phyloP scores from a whole-genome alignment of 2,113 vertebrate species.

The Meles meles region DNA sequence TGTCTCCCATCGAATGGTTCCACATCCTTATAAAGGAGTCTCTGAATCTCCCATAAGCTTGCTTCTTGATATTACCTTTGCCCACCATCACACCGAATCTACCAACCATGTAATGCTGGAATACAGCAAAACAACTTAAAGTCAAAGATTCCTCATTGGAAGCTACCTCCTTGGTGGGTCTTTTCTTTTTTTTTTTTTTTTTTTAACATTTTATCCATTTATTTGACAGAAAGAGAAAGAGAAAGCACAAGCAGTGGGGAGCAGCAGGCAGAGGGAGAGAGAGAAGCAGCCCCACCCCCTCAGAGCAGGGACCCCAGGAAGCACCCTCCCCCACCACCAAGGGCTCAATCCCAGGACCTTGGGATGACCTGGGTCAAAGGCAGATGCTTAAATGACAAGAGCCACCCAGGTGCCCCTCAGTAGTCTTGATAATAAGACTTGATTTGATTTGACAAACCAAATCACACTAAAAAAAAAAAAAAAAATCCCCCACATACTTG shows the following conservation, averaged over 20 bases:
- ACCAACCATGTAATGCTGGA: neutral
- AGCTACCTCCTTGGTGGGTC: neutral
- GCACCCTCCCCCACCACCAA: too few species aligned
- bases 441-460: neutral
- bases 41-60: too few species aligned
- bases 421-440: neutral
- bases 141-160: neutral
- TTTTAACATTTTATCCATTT: too few species aligned
- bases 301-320: too few species aligned
- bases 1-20: neutral
- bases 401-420: neutral
- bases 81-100: neutral
- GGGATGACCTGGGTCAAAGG: too few species aligned
- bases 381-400: too few species aligned
- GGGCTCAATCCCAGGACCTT: too few species aligned
- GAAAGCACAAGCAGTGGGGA: too few species aligned
- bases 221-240: too few species aligned
- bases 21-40: neutral
- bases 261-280: too few species aligned
- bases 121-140: neutral
- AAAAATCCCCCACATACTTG: neutral
- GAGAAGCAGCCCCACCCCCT: too few species aligned
- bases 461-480: neutral
- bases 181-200: neutral
- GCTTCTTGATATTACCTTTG: neutral